These are phyloP conservation scores for Parapsyche elsis DNA, from an alignment of 1,140 invertebrate genomes.

Conservation along the genomic window DNA sequence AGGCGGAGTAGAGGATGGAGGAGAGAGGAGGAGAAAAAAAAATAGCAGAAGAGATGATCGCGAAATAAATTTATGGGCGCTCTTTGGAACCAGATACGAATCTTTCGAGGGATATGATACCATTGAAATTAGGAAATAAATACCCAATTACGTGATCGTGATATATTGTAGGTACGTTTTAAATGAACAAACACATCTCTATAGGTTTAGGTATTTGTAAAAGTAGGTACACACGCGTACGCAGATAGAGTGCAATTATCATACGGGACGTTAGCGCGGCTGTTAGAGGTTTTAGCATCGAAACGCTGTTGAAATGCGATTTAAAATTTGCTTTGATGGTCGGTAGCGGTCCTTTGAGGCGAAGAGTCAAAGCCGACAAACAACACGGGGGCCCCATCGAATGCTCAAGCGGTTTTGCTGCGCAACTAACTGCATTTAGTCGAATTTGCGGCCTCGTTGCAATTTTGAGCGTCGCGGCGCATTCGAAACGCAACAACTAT, in stretches of 20 bases:
- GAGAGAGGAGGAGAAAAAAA: neutral
- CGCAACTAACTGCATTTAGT: constrained; percentile 4
- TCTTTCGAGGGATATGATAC: neutral
- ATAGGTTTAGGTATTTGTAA: no score
- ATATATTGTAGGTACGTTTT: no score
- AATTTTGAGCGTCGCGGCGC: neutral
- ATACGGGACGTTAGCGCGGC: neutral
- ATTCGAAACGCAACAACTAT: neutral
- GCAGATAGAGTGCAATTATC: no score
- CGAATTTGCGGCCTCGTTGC: constrained; percentile 20
- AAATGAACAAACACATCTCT: no score
- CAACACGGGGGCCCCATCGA: constrained; percentile 15
- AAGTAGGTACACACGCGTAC: no score
- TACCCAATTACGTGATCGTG: neutral
- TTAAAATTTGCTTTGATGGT: constrained; percentile 22
- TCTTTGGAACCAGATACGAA: neutral
- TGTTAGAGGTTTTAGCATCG: neutral
- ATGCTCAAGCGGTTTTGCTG: constrained; percentile 21
- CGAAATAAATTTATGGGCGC: constrained; percentile 26
- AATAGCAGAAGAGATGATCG: constrained; percentile 1
- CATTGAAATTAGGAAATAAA: neutral
- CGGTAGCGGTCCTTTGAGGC: constrained; percentile 3
- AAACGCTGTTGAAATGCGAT: neutral
- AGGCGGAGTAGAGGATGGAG: constrained; percentile 62
- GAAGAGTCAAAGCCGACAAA: constrained; percentile 28